These are phyloP conservation scores for Parazoanthus darwini DNA, from an alignment of 92 coral and sea anemone genomes.

Conservation along the genomic window DNA sequence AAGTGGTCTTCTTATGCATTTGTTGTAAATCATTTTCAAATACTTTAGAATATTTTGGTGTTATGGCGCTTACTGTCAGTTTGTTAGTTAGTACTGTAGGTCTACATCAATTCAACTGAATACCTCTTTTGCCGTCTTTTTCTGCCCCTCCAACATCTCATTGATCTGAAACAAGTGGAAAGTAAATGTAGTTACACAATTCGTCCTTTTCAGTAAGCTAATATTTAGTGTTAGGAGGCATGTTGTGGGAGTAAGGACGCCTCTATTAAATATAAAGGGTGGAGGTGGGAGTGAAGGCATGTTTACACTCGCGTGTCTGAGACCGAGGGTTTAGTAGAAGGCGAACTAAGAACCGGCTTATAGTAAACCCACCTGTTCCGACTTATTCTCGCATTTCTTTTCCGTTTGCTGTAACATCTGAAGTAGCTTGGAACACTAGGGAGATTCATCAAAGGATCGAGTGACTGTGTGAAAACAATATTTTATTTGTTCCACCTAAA, in stretches of 20 bases:
- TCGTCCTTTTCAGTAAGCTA: background rate
- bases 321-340: no score
- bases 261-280: no score
- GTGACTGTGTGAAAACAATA: background rate
- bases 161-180: constrained; percentile 50
- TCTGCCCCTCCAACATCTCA: constrained; percentile 74
- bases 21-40: no score
- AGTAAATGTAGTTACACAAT: background rate
- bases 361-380: constrained; percentile 68
- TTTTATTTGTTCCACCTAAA: no score
- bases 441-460: background rate
- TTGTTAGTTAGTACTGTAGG: no score
- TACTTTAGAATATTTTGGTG: no score
- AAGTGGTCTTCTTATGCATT: no score
- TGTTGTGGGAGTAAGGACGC: background rate
- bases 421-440: constrained; percentile 87
- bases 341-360: background rate
- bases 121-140: constrained; percentile 86
- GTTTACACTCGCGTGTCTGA: no score
- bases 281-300: no score
- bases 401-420: constrained; percentile 90
- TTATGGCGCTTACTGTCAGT: no score
- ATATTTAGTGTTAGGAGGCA: background rate
- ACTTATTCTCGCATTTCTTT: constrained; percentile 79
- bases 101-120: background rate